Evolutionary conservation across 2,113 vertebrate genomes (phyloP).

Genomic region (Cephalophus harveyi): DNA sequence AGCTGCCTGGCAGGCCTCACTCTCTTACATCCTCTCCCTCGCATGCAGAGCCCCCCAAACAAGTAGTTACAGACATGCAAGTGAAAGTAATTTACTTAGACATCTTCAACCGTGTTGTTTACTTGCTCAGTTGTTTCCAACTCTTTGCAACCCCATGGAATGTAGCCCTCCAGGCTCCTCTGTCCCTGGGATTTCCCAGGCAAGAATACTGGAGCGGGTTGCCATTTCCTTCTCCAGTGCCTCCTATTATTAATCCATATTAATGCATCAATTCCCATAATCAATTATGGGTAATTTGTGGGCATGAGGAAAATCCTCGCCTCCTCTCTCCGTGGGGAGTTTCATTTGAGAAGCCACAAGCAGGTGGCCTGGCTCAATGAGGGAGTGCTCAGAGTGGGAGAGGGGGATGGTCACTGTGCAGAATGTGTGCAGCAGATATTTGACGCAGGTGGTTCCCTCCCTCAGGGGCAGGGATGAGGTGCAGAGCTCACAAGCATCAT

Average conservation of each 20-base stretch:
- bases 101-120: slow-evolving; percentile 40
- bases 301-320: background rate
- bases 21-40: background rate
- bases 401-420: background rate
- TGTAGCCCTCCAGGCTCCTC: background rate
- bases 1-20: background rate
- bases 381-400: background rate
- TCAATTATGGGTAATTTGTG: slow-evolving; percentile 69
- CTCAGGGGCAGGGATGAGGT: background rate
- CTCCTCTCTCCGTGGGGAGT: background rate
- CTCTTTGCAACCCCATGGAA: background rate
- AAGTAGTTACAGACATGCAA: slow-evolving; percentile 54
- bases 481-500: background rate
- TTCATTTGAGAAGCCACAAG: background rate
- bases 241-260: background rate
- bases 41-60: background rate
- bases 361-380: background rate
- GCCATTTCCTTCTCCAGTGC: background rate
- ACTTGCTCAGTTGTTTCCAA: background rate
- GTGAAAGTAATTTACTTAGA: slow-evolving; percentile 63
- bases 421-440: background rate
- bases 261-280: slow-evolving; percentile 77
- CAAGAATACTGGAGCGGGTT: background rate
- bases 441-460: background rate
- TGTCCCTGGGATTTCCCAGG: background rate